phyloP scores from a whole-genome alignment of 2,888 invertebrate species.

The Hanleya hanleyi region DNA sequence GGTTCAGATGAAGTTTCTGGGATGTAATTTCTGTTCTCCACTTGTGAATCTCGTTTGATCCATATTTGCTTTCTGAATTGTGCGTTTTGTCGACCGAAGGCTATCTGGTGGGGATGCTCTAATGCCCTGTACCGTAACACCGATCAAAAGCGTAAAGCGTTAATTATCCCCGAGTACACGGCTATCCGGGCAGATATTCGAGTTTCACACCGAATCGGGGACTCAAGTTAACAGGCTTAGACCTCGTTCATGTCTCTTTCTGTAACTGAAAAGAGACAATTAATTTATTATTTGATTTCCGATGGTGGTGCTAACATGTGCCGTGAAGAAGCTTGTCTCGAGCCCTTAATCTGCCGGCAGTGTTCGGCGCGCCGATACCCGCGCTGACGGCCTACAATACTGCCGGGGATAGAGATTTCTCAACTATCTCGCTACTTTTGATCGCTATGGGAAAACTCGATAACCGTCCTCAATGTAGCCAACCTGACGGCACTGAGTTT shows the following conservation, averaged over 20 bases:
- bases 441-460: slow-evolving; percentile 11
- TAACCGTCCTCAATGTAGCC: slow-evolving; percentile 1
- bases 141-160: background rate
- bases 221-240: slow-evolving; percentile 5
- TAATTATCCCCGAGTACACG: background rate
- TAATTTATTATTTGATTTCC: slow-evolving; percentile 12
- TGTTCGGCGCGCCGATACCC: background rate
- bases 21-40: too few species aligned
- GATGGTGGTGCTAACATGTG: slow-evolving; percentile 9
- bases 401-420: background rate
- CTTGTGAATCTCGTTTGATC: too few species aligned
- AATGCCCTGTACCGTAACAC: background rate
- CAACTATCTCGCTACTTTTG: slow-evolving; percentile 4
- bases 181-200: background rate
- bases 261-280: slow-evolving; percentile 10
- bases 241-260: slow-evolving; percentile 3
- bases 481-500: slow-evolving; percentile 3
- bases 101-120: too few species aligned
- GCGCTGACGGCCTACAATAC: background rate
- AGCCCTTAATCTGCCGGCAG: background rate
- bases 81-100: too few species aligned
- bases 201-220: background rate
- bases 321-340: background rate
- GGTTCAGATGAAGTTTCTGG: too few species aligned
- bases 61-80: too few species aligned